Conservation (phyloP, 1,140 invertebrate genomes). For the Zaprionus capensis region DNA sequence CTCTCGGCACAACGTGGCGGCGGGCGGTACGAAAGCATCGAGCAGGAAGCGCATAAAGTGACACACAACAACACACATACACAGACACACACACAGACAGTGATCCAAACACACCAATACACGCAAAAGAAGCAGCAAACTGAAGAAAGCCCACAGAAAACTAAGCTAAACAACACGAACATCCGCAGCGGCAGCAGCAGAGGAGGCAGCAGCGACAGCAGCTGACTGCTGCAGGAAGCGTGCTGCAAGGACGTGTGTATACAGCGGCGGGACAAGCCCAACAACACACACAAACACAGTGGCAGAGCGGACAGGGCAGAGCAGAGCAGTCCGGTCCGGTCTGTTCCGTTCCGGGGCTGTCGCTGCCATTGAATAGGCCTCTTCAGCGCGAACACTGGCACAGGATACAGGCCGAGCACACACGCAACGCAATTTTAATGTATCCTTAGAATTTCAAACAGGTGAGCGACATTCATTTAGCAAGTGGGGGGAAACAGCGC, state of each 20-base stretch:
- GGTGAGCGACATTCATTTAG: conserved; percentile 65
- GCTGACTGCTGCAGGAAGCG: conserved; percentile 76
- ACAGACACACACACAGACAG: conserved; percentile 7
- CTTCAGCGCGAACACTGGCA: conserved; percentile 58
- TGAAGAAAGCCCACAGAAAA: conserved; percentile 45
- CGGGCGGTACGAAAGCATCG: conserved; percentile 61
- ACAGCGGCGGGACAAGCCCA: conserved; percentile 29
- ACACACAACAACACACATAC: conserved; percentile 51
- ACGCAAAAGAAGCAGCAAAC: conserved; percentile 14
- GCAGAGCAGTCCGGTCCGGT: conserved; percentile 46
- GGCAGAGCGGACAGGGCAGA: conserved; percentile 47
- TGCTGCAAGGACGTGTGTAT: conserved; percentile 46
- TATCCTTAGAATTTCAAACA: conserved; percentile 82
- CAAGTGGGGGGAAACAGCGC: conserved; percentile 37
- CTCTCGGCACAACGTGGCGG: conserved; percentile 79
- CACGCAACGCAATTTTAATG: conserved; percentile 73
- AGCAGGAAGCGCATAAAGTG: conserved; percentile 78
- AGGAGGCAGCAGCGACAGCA: conserved; percentile 49
- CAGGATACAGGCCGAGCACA: conserved; percentile 56
- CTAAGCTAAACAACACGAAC: conserved; percentile 50
- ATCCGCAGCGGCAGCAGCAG: conserved; percentile 48
- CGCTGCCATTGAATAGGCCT: conserved; percentile 68
- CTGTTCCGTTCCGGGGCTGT: conserved; percentile 36
- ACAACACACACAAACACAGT: background rate
- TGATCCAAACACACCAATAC: conserved; percentile 8